phyloP scores from a whole-genome alignment of 2,888 invertebrate genomes.

The Griposia aprilina region DNA sequence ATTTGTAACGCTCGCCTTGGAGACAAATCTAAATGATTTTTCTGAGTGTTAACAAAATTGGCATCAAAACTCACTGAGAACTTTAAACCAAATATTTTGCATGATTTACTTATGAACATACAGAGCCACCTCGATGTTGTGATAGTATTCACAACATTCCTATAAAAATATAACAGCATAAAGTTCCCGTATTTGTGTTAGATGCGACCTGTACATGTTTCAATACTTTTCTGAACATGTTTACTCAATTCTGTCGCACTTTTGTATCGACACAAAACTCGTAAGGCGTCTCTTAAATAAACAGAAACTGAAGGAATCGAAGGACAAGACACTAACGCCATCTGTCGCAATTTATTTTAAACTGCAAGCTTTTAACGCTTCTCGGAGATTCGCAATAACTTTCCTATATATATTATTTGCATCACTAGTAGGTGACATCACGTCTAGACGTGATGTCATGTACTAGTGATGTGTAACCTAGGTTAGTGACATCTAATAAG shows the following conservation, averaged over 20 bases:
- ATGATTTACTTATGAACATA: neutral
- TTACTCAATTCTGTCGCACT: constrained; percentile 6
- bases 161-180: neutral
- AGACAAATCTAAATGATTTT: neutral
- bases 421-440: neutral
- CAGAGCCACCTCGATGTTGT: neutral
- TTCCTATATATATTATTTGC: constrained; percentile 3
- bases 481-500: constrained; percentile 12
- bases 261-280: neutral
- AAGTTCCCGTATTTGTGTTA: neutral
- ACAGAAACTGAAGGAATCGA: neutral
- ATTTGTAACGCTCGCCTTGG: neutral
- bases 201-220: constrained; percentile 10
- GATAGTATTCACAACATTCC: neutral
- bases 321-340: constrained; percentile 10
- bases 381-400: constrained; percentile 2
- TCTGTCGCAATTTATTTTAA: constrained; percentile 4
- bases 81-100: neutral
- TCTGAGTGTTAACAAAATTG: neutral
- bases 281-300: constrained; percentile 3
- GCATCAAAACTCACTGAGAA: neutral
- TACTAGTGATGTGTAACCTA: too few species aligned
- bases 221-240: constrained; percentile 2
- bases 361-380: constrained; percentile 10
- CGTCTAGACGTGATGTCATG: too few species aligned